Base-by-base conservation (phyloP, 2,888 invertebrate species). In the Machimus atricapillus region DNA sequence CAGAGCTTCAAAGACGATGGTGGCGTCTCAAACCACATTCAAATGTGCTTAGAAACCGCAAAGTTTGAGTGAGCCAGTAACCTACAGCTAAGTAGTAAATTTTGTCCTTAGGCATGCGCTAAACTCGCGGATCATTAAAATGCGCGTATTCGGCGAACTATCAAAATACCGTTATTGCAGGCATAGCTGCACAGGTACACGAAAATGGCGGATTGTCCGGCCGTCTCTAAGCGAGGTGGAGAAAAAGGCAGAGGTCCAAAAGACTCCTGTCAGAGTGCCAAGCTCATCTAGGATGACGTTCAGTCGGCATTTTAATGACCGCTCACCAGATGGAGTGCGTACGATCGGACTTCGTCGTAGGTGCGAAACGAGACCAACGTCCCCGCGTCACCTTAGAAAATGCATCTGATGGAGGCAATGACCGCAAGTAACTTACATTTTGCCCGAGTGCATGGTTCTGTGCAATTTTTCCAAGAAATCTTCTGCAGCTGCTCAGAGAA, bases 341-440 rank as follows among this genome's bases (percentile, higher is more conserved):
- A 23, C 56, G n/a, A 7, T 56, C n/a, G 34, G 27, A 46, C 46
- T 27, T 3, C 37, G 40, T 76, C 66, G 82, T 58, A 86, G 43
- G 31, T 19, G 52, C 52, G 58, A 86, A 86, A 81, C 43, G 56
- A 73, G 86, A 74, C 58, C 86, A 86, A 86, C 31, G 86, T 81
- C 73, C 81, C 56, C 46, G 46, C 66, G 81, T 81, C 81, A 86
- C 86, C 86, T 86, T 86, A 86, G 81, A 86, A 86, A 86, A 86
- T 86, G 86, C 86, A 86, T 73, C 86, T 73, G 86, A 86, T 86
- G 46, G 56, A 73, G 66, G 40, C 86, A 81, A 40, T 74, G 86
- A 81, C 86, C 86, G 81, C 58, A 8, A 74, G 85, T 74, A 85
- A 74, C 85, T 74, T 85, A 85, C 74, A 74, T 85, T 46, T 74